A percentile compares a stretch with the other conserved stretches of the same genome.
Evolutionary conservation across 1,140 invertebrate species (phyloP).

Genomic region (Bicyclus anynana): DNA sequence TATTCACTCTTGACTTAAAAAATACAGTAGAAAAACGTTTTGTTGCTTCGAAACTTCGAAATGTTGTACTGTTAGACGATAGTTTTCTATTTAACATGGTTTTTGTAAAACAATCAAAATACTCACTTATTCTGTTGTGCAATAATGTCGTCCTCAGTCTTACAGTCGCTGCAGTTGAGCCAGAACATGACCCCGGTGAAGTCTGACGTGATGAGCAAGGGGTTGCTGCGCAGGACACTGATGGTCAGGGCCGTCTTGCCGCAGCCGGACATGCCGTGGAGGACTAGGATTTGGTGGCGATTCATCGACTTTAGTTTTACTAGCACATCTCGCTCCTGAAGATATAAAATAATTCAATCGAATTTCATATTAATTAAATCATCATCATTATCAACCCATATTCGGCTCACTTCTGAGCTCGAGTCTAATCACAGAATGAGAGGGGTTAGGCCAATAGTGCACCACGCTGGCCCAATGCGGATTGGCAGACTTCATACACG

Average conservation of each 20-base stretch:
- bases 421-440: too few species aligned
- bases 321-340: slow-evolving; percentile 66
- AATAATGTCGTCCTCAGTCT: slow-evolving; percentile 67
- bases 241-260: slow-evolving; percentile 84
- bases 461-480: too few species aligned
- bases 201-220: slow-evolving; percentile 64
- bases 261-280: slow-evolving; percentile 83
- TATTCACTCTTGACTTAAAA: too few species aligned
- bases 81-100: too few species aligned
- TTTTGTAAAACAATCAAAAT: background rate
- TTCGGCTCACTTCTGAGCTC: too few species aligned
- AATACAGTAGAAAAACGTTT: too few species aligned
- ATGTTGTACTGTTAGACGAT: too few species aligned
- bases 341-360: background rate
- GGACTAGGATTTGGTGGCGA: slow-evolving; percentile 76
- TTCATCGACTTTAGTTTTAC: slow-evolving; percentile 51
- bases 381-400: too few species aligned
- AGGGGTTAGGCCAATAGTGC: too few species aligned
- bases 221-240: slow-evolving; percentile 76
- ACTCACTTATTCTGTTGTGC: slow-evolving; percentile 64
- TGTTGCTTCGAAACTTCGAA: too few species aligned
- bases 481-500: too few species aligned
- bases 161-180: slow-evolving; percentile 71
- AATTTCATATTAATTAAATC: background rate
- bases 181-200: slow-evolving; percentile 69